Evolutionary conservation across 2,888 invertebrate species (phyloP).

Genomic region (Theretra japonica): DNA sequence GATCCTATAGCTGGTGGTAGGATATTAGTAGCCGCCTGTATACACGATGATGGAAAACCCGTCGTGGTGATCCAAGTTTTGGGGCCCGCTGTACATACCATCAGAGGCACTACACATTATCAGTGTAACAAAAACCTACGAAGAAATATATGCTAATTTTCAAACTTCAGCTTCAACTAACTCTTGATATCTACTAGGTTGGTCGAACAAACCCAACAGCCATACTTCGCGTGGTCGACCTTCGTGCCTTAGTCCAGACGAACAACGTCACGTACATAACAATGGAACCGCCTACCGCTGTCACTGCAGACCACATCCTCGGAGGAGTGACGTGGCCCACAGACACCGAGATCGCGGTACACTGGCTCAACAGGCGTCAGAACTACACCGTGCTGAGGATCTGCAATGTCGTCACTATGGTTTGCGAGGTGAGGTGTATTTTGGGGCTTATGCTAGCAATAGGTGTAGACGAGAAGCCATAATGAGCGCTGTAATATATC

Average conservation of each 20-base stretch:
- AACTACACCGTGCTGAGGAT: slow-evolving; percentile 87
- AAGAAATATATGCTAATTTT: neutral
- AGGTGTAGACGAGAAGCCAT: neutral
- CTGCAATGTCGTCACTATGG: slow-evolving; percentile 73
- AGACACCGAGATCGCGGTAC: slow-evolving; percentile 86
- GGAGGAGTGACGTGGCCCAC: slow-evolving; percentile 90
- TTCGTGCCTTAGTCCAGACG: slow-evolving; percentile 59
- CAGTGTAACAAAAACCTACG: no score
- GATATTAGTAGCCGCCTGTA: neutral
- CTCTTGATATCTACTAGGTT: slow-evolving; percentile 69
- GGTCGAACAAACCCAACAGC: slow-evolving; percentile 90
- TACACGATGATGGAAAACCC: no score
- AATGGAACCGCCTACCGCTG: slow-evolving; percentile 78
- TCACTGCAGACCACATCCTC: slow-evolving; percentile 87
- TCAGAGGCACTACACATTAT: no score
- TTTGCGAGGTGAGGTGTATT: slow-evolving; percentile 59
- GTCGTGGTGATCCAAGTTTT: no score
- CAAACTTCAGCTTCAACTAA: no score
- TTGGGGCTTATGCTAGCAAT: neutral
- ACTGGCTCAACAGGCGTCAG: slow-evolving; percentile 95
- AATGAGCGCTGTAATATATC: neutral
- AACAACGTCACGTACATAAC: slow-evolving; percentile 53
- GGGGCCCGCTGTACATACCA: no score
- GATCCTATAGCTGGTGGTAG: no score
- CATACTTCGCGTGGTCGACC: slow-evolving; percentile 86